Percentiles rank a stretch among this genome's conserved stretches.
Conservation (phyloP, 1,140 invertebrate species). For the Gonioctena quinquepunctata region DNA sequence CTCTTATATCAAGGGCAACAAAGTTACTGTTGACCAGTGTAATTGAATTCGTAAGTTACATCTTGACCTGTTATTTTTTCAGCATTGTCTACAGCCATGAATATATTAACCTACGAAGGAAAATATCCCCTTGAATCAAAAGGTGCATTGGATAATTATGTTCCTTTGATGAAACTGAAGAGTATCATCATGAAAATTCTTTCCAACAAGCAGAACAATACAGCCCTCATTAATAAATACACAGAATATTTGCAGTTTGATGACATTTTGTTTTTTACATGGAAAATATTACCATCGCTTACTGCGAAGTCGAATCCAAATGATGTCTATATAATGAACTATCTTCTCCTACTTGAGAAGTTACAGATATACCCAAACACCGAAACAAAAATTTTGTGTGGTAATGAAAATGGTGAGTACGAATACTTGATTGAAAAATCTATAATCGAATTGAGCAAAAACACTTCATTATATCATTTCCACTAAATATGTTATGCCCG, state of each 20-base stretch:
- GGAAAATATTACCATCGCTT: slow-evolving; percentile 62
- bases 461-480: too few relatives aligned
- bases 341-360: slow-evolving; percentile 69
- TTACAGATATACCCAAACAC: slow-evolving; percentile 50
- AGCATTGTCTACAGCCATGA: slow-evolving; percentile 69
- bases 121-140: slow-evolving; percentile 61
- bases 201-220: slow-evolving; percentile 59
- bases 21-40: too few relatives aligned
- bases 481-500: too few relatives aligned
- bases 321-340: slow-evolving; percentile 70
- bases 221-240: slow-evolving; percentile 62
- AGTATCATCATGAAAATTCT: slow-evolving; percentile 64
- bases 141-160: slow-evolving; percentile 59
- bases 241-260: slow-evolving; percentile 66
- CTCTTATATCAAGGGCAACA: too few relatives aligned
- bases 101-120: slow-evolving; percentile 68
- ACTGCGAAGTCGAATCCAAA: slow-evolving; percentile 63
- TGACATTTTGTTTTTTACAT: slow-evolving; percentile 66
- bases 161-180: slow-evolving; percentile 65
- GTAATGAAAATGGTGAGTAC: slow-evolving; percentile 51
- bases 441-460: too few relatives aligned
- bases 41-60: slow-evolving; percentile 7
- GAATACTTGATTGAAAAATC: too few relatives aligned
- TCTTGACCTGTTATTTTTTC: slow-evolving; percentile 19
- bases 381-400: slow-evolving; percentile 54